phyloP scores from a whole-genome alignment of 2,888 invertebrate species.

The Pterostichus madidus region DNA sequence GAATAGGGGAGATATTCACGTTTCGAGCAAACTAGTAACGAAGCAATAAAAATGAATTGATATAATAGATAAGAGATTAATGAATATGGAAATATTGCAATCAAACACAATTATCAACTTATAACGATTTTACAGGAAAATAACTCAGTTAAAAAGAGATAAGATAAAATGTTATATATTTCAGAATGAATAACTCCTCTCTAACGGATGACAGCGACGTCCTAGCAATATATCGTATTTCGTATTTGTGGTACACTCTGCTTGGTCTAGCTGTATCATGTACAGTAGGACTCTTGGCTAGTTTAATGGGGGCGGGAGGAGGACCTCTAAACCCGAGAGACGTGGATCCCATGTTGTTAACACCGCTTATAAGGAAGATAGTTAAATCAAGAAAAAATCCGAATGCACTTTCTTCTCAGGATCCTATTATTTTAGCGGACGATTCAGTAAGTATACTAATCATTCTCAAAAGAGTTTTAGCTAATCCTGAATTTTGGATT shows the following conservation, averaged over 20 bases:
- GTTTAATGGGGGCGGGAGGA: conserved; percentile 76
- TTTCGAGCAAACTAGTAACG: no score
- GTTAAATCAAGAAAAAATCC: conserved; percentile 74
- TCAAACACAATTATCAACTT: no score
- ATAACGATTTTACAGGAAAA: no score
- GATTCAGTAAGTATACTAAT: conserved; percentile 66
- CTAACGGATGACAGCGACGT: neutral
- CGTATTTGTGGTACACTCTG: conserved; percentile 85
- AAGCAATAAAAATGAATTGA: no score
- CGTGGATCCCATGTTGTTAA: conserved; percentile 81
- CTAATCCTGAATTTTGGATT: no score
- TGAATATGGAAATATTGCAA: no score
- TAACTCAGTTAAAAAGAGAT: no score
- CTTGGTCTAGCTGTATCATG: conserved; percentile 82
- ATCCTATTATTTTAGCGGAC: conserved; percentile 74
- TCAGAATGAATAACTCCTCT: no score
- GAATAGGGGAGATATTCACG: no score
- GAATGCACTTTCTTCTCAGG: conserved; percentile 73
- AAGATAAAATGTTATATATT: no score
- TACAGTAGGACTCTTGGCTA: conserved; percentile 80
- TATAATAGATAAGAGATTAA: no score
- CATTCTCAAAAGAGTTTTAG: no score
- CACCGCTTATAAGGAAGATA: conserved; percentile 83
- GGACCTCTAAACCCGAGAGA: conserved; percentile 79
- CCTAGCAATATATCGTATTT: conserved; percentile 79